Base-by-base conservation (phyloP, 2,888 invertebrate genomes). In the Lasioglossum morio region DNA sequence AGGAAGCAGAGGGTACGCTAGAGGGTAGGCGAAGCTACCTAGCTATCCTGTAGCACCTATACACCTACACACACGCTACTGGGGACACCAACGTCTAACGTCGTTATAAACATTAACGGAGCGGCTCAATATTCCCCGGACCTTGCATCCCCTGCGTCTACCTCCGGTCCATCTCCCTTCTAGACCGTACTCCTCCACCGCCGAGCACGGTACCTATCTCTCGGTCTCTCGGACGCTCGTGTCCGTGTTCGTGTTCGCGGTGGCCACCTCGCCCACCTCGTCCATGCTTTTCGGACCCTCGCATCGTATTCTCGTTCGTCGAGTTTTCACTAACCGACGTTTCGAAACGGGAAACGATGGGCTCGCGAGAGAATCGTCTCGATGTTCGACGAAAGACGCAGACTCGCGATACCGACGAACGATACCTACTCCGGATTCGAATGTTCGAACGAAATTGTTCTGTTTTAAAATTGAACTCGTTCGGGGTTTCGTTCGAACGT, bases 51-150 rank as follows among this genome's bases (percentile, higher is more conserved):
- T 89, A 77, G 86, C 92, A 91, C 91, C 91, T 91, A 91, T 89
- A 91, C 92, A 92, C 91, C 91, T 91, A 91, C 89, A 91, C 92
- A 89, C 90, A 90, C 88, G 85, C 87, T 85, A 77, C 81, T 79
- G 82, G 82, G 89, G 91, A 91, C 91, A 91, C 91, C 91, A 92
- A 89, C 92, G 94, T 93, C 94, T 94, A 95, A 95, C 93, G 93
- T 95, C 94, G 94, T 95, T 95, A 95, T 94, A 94, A 94, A 94
- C 94, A 94, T 95, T 94, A 94, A 94, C 94, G 93, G 94, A 93
- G 92, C 94, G 93, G 94, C 94, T 94, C 94, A 94, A 95, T 95
- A 95, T 94, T 94, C 94, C 92, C 93, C 93, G 93, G 94, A 93
- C 93, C 93, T 92, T 92, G 91, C 90, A 89, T 87, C 86, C 89